Percentiles rank a stretch among this genome's conserved stretches.
These are phyloP conservation scores for Drosophila nannoptera DNA, from an alignment of 1,140 invertebrate species.

Conservation along the genomic window DNA sequence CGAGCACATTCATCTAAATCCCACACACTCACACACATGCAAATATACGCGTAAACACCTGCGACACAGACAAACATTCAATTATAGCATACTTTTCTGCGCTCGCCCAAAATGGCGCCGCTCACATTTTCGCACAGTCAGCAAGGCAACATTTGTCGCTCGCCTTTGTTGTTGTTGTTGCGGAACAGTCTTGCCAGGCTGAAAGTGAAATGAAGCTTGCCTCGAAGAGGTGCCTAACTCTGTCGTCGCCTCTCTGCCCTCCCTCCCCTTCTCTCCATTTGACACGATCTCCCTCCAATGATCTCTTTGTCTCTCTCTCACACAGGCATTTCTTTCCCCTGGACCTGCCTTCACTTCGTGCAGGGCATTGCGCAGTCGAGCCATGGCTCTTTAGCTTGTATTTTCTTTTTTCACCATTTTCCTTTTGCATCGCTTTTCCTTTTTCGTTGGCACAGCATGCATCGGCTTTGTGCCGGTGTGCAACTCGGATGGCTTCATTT, in stretches of 20 bases:
- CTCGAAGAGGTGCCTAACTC: too few relatives aligned
- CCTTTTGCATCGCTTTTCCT: background rate
- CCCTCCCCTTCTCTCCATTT: background rate
- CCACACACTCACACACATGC: background rate
- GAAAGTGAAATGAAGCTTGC: too few relatives aligned
- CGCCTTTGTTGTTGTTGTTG: background rate
- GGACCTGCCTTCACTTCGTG: background rate
- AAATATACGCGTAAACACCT: slow-evolving; percentile 24
- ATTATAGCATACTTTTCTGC: slow-evolving; percentile 73
- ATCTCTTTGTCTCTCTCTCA: background rate
- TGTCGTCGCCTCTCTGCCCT: too few relatives aligned
- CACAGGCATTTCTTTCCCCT: background rate
- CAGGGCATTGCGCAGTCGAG: background rate
- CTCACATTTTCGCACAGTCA: slow-evolving; percentile 53
- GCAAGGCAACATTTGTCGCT: slow-evolving; percentile 31
- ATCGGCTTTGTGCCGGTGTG: slow-evolving; percentile 37
- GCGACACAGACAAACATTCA: slow-evolving; percentile 69
- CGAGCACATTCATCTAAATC: too few relatives aligned
- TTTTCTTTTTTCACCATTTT: slow-evolving; percentile 3
- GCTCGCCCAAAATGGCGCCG: slow-evolving; percentile 59
- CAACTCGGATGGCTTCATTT: slow-evolving; percentile 59
- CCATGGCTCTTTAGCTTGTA: background rate
- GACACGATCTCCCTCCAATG: background rate
- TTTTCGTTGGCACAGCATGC: slow-evolving; percentile 24
- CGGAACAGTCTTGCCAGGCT: too few relatives aligned